A percentile compares a stretch with the other conserved stretches of the same genome.
Evolutionary conservation across 2,888 invertebrate species (phyloP).

Genomic region (Aspidiotus destructor): DNA sequence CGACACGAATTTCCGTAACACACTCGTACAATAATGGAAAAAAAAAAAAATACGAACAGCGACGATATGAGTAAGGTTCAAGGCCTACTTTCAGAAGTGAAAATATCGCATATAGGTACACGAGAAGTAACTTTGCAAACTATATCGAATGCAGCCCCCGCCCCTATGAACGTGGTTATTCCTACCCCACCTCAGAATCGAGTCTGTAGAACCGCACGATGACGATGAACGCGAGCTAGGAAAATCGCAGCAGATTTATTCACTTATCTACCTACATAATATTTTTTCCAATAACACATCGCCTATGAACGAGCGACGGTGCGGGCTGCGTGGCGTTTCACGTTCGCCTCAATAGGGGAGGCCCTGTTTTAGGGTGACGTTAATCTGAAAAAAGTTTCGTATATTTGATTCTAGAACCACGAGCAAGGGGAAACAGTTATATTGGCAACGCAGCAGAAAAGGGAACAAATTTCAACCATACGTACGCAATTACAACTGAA

Average conservation of each 20-base stretch:
- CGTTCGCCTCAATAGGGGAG: constrained; percentile 21
- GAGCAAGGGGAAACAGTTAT: constrained; percentile 7
- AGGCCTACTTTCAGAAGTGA: constrained; percentile 9
- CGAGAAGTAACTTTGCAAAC: constrained; percentile 18
- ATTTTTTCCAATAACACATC: background rate
- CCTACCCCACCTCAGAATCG: constrained; percentile 14
- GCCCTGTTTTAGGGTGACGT: constrained; percentile 30
- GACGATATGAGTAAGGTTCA: constrained; percentile 25
- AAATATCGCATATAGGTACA: constrained; percentile 4
- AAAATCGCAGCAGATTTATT: too few species aligned
- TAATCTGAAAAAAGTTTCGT: constrained; percentile 24
- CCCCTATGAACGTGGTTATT: constrained; percentile 23
- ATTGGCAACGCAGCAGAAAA: constrained; percentile 27
- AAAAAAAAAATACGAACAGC: constrained; percentile 1
- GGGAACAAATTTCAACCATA: background rate
- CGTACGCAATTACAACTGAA: background rate
- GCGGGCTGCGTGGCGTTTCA: background rate
- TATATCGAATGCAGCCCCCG: constrained; percentile 16
- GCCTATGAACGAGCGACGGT: background rate
- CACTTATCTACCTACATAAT: background rate
- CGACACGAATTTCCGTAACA: background rate
- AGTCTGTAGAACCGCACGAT: background rate
- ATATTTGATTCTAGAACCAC: constrained; percentile 10
- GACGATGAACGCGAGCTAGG: too few species aligned
- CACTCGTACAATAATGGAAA: constrained; percentile 6